Evolutionary conservation across 2,113 vertebrate species (phyloP).

Genomic region (Toxotes jaculatrix): DNA sequence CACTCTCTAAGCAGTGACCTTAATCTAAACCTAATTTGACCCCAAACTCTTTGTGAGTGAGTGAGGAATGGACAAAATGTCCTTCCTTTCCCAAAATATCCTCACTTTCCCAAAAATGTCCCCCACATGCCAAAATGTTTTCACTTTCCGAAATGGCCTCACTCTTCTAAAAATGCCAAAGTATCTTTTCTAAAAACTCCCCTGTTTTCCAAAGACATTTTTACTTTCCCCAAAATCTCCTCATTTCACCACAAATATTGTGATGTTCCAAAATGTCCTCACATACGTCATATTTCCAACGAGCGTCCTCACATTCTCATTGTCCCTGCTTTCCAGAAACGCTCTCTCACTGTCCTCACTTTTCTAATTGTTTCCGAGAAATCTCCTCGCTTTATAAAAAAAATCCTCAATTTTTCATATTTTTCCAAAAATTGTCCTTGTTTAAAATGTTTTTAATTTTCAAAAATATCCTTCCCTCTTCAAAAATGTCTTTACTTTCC

Average conservation of each 20-base stretch:
- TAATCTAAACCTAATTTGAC: background rate
- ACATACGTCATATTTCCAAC: background rate
- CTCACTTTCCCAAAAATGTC: background rate
- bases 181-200: no score
- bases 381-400: background rate
- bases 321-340: no score
- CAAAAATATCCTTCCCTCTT: no score
- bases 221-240: background rate
- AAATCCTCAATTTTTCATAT: no score
- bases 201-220: background rate
- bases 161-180: background rate
- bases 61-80: background rate
- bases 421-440: no score
- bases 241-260: background rate
- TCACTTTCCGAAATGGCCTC: background rate
- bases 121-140: background rate
- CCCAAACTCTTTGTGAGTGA: background rate
- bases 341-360: background rate
- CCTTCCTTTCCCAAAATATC: background rate
- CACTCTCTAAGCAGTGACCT: background rate
- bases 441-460: no score
- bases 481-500: no score
- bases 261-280: background rate
- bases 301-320: background rate
- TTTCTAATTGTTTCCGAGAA: background rate